These are phyloP conservation scores for Tupaia tana DNA, from an alignment of 2,113 vertebrate species.

Conservation along the genomic window DNA sequence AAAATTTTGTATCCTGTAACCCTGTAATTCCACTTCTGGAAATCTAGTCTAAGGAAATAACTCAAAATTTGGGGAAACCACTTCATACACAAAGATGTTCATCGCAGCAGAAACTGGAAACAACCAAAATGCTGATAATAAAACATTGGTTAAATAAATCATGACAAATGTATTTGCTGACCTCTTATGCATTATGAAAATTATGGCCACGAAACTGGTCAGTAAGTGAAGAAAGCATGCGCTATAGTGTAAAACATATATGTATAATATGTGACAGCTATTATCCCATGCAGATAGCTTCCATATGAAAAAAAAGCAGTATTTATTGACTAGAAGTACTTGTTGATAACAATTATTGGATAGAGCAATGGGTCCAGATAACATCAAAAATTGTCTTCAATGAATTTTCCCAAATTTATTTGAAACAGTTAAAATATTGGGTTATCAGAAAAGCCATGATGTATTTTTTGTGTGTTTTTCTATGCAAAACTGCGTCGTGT, in stretches of 20 bases:
- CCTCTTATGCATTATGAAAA: neutral
- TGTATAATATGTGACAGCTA: neutral
- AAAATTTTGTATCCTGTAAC: slow-evolving; percentile 75
- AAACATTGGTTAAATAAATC: slow-evolving; percentile 11
- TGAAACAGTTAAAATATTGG: neutral
- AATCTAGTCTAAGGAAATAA: slow-evolving; percentile 51
- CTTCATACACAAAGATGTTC: slow-evolving; percentile 41
- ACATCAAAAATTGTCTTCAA: neutral
- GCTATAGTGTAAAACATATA: neutral
- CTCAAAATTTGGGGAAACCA: slow-evolving; percentile 25
- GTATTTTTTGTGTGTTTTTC: too few species aligned
- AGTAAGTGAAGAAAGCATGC: neutral
- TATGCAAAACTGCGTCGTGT: too few species aligned
- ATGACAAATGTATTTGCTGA: neutral
- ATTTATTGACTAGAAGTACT: neutral
- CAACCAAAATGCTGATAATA: neutral
- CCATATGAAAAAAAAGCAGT: neutral
- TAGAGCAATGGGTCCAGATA: neutral
- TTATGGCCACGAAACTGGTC: neutral
- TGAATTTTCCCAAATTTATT: slow-evolving; percentile 3
- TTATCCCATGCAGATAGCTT: neutral
- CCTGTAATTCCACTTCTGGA: slow-evolving; percentile 69
- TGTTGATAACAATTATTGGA: neutral
- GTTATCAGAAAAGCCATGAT: too few species aligned
- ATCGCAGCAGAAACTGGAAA: slow-evolving; percentile 23